A percentile compares a stretch with the other conserved stretches of the same genome.
Evolutionary conservation across 2,888 invertebrate genomes (phyloP).

Genomic region (Drosophila emarginata): DNA sequence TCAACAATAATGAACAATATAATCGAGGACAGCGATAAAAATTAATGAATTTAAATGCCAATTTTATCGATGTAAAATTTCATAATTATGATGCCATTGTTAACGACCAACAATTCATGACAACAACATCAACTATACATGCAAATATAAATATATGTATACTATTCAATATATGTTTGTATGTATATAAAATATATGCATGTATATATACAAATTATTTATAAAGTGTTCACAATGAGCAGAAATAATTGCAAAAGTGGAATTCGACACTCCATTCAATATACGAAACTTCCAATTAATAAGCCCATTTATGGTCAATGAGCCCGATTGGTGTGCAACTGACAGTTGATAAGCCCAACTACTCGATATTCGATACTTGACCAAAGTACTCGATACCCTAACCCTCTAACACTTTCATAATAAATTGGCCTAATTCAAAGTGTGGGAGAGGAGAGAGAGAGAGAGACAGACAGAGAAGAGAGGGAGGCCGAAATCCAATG

Average conservation of each 20-base stretch:
- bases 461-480: no score
- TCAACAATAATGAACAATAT: constrained; percentile 61
- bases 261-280: constrained; percentile 6
- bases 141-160: neutral
- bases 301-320: constrained; percentile 38
- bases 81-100: constrained; percentile 71
- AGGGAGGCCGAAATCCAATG: constrained; percentile 58
- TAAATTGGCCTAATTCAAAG: constrained; percentile 56
- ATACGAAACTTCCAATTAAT: constrained; percentile 42
- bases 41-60: constrained; percentile 61
- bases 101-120: constrained; percentile 36
- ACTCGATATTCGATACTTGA: constrained; percentile 1
- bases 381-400: neutral
- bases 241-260: constrained; percentile 20
- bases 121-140: constrained; percentile 24
- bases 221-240: constrained; percentile 56
- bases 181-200: constrained; percentile 12
- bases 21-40: constrained; percentile 55
- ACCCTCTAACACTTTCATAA: constrained; percentile 10
- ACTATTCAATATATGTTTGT: no score
- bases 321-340: constrained; percentile 45
- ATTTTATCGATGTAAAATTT: constrained; percentile 67
- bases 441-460: constrained; percentile 28
- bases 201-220: constrained; percentile 51
- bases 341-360: constrained; percentile 49